phyloP scores from a whole-genome alignment of 2,888 invertebrate species.

The Ectobius pallidus region DNA sequence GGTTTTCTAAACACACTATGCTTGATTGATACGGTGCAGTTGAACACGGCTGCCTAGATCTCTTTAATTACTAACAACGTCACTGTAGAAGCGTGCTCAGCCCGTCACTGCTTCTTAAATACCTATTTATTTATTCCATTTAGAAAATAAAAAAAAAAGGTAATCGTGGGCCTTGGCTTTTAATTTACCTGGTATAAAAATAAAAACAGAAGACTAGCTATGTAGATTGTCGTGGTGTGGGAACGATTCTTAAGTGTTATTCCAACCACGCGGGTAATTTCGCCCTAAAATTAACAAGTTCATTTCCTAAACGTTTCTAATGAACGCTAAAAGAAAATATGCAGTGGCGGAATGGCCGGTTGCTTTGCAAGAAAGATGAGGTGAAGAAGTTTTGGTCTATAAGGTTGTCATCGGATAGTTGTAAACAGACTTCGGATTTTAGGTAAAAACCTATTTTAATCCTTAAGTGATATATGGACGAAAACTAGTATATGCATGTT shows the following conservation, averaged over 20 bases:
- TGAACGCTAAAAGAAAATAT: background rate
- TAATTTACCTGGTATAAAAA: background rate
- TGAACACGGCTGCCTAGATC: background rate
- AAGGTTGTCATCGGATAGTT: too few species aligned
- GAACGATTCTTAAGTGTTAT: background rate
- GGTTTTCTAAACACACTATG: slow-evolving; percentile 10
- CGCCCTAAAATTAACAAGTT: background rate
- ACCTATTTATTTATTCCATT: slow-evolving; percentile 4
- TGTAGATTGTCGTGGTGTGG: background rate
- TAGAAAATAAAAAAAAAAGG: background rate
- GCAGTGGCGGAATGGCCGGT: background rate
- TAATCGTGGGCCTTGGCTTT: background rate
- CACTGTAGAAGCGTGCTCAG: background rate
- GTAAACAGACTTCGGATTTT: too few species aligned
- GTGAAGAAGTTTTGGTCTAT: too few species aligned
- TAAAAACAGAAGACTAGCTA: background rate
- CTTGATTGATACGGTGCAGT: background rate
- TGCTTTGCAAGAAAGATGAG: too few species aligned
- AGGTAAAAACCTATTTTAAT: too few species aligned
- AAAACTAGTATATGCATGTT: too few species aligned
- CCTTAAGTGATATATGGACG: too few species aligned
- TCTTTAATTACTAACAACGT: slow-evolving; percentile 4
- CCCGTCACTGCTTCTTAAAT: slow-evolving; percentile 4
- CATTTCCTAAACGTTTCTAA: background rate
- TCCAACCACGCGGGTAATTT: background rate